Percentiles rank a stretch among this genome's conserved stretches.
These are phyloP conservation scores for Epinotia bilunana DNA, from an alignment of 2,888 invertebrate genomes.

Conservation along the genomic window DNA sequence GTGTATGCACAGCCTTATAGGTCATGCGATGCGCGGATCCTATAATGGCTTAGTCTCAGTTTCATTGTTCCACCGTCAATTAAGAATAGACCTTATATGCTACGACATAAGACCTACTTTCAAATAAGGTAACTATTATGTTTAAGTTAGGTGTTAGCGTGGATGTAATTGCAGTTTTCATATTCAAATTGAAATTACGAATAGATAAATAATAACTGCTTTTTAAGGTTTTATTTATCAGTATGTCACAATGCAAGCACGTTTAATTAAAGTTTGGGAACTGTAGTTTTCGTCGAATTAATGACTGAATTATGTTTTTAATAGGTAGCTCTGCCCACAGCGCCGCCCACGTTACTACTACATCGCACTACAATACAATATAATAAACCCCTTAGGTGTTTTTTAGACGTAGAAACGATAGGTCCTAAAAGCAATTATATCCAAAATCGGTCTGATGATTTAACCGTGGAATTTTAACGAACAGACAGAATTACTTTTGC, in stretches of 20 bases:
- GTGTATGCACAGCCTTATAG: slow-evolving; percentile 8
- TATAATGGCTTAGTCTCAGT: slow-evolving; percentile 30
- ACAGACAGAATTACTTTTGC: too few relatives aligned
- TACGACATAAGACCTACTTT: background rate
- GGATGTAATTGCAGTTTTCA: slow-evolving; percentile 26
- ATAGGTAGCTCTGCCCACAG: too few relatives aligned
- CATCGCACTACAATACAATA: too few relatives aligned
- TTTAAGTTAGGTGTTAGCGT: slow-evolving; percentile 22
- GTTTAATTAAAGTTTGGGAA: background rate
- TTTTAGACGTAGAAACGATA: too few relatives aligned
- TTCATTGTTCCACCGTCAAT: slow-evolving; percentile 14
- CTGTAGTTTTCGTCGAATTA: background rate
- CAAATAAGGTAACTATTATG: background rate
- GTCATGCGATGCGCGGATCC: slow-evolving; percentile 31
- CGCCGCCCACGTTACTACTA: too few relatives aligned
- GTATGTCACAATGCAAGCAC: slow-evolving; percentile 6
- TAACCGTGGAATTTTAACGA: too few relatives aligned
- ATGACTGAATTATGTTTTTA: background rate
- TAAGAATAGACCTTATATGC: background rate
- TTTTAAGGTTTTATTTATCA: slow-evolving; percentile 26
- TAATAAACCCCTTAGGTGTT: too few relatives aligned
- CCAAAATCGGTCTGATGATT: too few relatives aligned
- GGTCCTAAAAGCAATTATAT: too few relatives aligned
- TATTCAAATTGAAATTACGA: slow-evolving; percentile 26
- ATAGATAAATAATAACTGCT: slow-evolving; percentile 5